phyloP scores from a whole-genome alignment of 1,140 invertebrate genomes.

The Octopus bimaculoides region DNA sequence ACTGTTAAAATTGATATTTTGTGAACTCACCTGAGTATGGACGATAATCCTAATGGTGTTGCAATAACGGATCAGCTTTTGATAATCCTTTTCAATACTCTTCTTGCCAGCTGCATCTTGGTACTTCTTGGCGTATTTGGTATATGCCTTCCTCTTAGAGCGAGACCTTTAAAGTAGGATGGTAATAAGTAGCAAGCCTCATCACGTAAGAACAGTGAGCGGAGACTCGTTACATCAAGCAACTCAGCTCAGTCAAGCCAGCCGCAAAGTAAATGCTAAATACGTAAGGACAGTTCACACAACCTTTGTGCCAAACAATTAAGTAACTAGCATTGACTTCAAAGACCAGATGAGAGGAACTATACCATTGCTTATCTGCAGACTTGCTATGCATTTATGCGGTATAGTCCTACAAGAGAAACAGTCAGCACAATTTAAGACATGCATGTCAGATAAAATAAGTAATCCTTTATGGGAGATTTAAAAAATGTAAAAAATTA shows the following conservation, averaged over 20 bases:
- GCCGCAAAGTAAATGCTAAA: neutral
- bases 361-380: slow-evolving; percentile 8
- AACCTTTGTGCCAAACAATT: too few species aligned
- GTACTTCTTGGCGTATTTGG: slow-evolving; percentile 98
- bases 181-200: slow-evolving; percentile 27
- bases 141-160: slow-evolving; percentile 99
- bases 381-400: neutral
- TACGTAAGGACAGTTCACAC: too few species aligned
- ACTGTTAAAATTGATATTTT: neutral
- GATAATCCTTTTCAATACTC: slow-evolving; percentile 94
- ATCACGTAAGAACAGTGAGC: slow-evolving; percentile 41
- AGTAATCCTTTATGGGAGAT: too few species aligned
- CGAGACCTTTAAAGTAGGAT: slow-evolving; percentile 78
- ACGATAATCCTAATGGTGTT: slow-evolving; percentile 94
- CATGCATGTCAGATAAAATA: too few species aligned
- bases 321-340: neutral
- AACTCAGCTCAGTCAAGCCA: slow-evolving; percentile 33
- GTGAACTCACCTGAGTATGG: slow-evolving; percentile 84
- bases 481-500: too few species aligned
- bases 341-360: neutral
- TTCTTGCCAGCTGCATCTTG: slow-evolving; percentile 93
- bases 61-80: slow-evolving; percentile 98
- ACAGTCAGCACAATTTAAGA: neutral
- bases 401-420: slow-evolving; percentile 1
- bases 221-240: slow-evolving; percentile 29